Percentiles rank a stretch among this genome's conserved stretches.
These are phyloP conservation scores for Brotula barbata DNA, from an alignment of 2,797 vertebrate species.

Conservation along the genomic window DNA sequence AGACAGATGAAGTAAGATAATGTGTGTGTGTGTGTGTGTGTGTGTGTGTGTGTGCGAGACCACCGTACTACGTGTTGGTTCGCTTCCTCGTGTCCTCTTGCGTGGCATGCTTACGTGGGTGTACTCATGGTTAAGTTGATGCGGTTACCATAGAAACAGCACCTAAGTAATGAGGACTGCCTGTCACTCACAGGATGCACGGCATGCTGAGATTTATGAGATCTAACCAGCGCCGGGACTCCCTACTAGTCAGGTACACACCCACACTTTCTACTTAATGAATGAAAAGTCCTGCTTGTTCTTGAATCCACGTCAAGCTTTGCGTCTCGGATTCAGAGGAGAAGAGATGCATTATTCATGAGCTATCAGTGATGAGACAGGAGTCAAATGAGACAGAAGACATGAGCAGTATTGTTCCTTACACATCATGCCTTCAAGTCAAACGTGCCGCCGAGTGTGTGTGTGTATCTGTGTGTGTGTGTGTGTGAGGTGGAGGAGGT, in stretches of 20 bases:
- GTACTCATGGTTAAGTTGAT: slow-evolving; percentile 42
- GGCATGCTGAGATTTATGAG: neutral
- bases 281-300: neutral
- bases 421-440: slow-evolving; percentile 3
- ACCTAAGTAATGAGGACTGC: slow-evolving; percentile 13
- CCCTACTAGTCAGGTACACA: neutral
- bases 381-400: slow-evolving; percentile 11
- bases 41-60: too few relatives aligned
- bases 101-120: slow-evolving; percentile 1
- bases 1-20: too few relatives aligned
- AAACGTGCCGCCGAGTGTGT: neutral
- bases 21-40: too few relatives aligned
- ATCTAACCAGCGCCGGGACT: too few relatives aligned
- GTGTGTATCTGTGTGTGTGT: slow-evolving; percentile 11
- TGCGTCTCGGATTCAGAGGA: slow-evolving; percentile 5
- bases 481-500: slow-evolving; percentile 2
- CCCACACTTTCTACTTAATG: neutral
- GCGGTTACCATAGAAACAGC: slow-evolving; percentile 63
- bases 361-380: neutral
- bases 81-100: slow-evolving; percentile 15
- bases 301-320: neutral
- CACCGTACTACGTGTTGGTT: neutral
- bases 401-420: slow-evolving; percentile 7
- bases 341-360: slow-evolving; percentile 18
- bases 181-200: slow-evolving; percentile 20